These are phyloP conservation scores for Hermaeophaga mercurialis DNA, from an alignment of 2,888 invertebrate genomes.

Conservation along the genomic window DNA sequence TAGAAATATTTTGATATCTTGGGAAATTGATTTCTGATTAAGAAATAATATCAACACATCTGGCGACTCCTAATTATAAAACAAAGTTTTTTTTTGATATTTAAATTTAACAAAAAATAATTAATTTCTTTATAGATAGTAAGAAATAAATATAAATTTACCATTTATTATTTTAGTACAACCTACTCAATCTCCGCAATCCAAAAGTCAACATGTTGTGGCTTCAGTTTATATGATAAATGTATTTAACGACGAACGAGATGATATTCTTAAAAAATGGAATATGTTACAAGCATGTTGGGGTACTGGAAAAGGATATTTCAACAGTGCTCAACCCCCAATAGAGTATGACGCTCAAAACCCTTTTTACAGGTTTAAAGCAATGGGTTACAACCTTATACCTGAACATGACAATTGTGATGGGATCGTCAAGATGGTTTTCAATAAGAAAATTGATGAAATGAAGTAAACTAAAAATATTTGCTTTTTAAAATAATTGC, in stretches of 20 bases:
- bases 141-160: too few species aligned
- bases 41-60: too few species aligned
- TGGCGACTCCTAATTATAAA: too few species aligned
- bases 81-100: too few species aligned
- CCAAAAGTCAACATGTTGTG: slow-evolving; percentile 57
- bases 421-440: slow-evolving; percentile 84
- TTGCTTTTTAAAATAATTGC: too few species aligned
- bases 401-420: slow-evolving; percentile 88
- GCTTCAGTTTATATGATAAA: slow-evolving; percentile 60
- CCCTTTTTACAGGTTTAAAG: slow-evolving; percentile 91
- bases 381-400: slow-evolving; percentile 89
- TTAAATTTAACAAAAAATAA: too few species aligned
- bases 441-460: slow-evolving; percentile 82
- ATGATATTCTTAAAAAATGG: slow-evolving; percentile 91
- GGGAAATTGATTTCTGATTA: too few species aligned
- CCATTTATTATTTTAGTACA: slow-evolving; percentile 23
- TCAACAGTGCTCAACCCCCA: slow-evolving; percentile 75
- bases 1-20: too few species aligned
- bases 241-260: slow-evolving; percentile 94
- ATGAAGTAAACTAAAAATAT: slow-evolving; percentile 69
- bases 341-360: slow-evolving; percentile 88
- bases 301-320: slow-evolving; percentile 86
- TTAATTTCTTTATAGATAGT: too few species aligned
- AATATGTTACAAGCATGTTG: slow-evolving; percentile 91
- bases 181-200: slow-evolving; percentile 39